These are phyloP conservation scores for Prinia subflava DNA, from an alignment of 2,113 vertebrate species.

Conservation along the genomic window DNA sequence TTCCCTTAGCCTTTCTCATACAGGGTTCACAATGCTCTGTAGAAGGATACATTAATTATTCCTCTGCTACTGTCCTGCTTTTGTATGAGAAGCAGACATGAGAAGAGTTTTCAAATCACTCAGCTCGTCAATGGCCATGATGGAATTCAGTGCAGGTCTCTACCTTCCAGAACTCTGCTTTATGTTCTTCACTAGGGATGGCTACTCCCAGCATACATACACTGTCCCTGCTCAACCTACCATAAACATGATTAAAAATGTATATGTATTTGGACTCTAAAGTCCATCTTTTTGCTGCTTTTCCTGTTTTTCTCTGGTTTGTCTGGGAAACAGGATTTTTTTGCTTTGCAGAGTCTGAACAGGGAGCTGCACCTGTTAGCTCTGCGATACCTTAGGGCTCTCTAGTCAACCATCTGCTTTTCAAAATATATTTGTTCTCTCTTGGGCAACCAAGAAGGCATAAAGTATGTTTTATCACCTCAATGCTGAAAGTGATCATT, in stretches of 20 bases:
- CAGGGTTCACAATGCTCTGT: neutral
- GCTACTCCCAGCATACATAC: neutral
- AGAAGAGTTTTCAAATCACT: neutral
- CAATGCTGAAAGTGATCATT: conserved; percentile 6
- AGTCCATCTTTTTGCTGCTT: neutral
- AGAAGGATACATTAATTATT: neutral
- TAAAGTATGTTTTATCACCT: conserved; percentile 24
- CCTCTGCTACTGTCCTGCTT: neutral
- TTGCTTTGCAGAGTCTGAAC: neutral
- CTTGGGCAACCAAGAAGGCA: neutral
- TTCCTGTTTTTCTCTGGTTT: neutral
- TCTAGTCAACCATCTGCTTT: conserved; percentile 46
- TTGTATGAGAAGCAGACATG: neutral
- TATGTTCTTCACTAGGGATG: neutral
- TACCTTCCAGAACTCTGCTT: neutral
- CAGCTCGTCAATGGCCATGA: neutral
- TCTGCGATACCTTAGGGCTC: neutral
- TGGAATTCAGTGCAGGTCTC: neutral
- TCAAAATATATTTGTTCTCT: conserved; percentile 41
- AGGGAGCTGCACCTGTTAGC: conserved; percentile 25
- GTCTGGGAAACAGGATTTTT: neutral
- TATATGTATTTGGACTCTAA: neutral
- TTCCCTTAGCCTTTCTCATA: neutral
- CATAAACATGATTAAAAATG: neutral
- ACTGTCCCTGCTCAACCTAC: neutral